Conservation (phyloP, 2,113 vertebrate species). For the Oncorhynchus gorbuscha region DNA sequence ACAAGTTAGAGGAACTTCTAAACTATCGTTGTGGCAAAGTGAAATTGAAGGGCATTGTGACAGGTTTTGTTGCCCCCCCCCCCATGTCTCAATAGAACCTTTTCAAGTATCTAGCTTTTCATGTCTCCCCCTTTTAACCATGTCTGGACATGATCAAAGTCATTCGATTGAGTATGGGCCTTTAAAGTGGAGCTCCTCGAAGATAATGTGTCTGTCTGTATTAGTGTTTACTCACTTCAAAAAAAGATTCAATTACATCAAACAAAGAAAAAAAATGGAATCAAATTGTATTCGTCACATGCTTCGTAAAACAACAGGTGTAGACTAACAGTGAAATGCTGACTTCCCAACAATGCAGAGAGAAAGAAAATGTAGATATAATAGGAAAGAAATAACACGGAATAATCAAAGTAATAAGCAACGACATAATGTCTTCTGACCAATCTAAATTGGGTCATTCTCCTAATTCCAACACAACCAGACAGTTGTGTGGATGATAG, state of each 20-base stretch:
- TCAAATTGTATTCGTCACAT: too few species aligned
- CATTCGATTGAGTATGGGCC: constrained; percentile 15
- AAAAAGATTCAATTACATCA: background rate
- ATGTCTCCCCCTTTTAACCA: constrained; percentile 6
- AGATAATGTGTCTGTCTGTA: constrained; percentile 20
- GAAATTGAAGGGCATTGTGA: constrained; percentile 14
- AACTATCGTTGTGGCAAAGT: constrained; percentile 1
- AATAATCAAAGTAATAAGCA: constrained; percentile 2
- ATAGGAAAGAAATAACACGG: too few species aligned
- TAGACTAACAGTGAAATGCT: too few species aligned
- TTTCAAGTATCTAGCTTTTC: constrained; percentile 15
- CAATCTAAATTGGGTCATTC: too few species aligned
- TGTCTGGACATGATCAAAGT: constrained; percentile 32
- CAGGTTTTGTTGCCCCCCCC: constrained; percentile 3
- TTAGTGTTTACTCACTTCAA: constrained; percentile 22
- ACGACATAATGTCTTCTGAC: constrained; percentile 9
- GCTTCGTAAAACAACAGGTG: too few species aligned
- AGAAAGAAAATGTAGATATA: too few species aligned
- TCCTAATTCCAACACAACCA: too few species aligned
- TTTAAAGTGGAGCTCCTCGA: constrained; percentile 2
- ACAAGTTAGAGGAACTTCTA: background rate
- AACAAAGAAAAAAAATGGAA: too few species aligned
- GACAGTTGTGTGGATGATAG: too few species aligned
- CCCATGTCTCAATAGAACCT: constrained; percentile 12
- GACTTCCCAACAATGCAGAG: too few species aligned